Evolutionary conservation across 2,797 vertebrate species (phyloP), one percentile per base, ranked within the genome.

Genomic region (Chloroceryle inda): DNA sequence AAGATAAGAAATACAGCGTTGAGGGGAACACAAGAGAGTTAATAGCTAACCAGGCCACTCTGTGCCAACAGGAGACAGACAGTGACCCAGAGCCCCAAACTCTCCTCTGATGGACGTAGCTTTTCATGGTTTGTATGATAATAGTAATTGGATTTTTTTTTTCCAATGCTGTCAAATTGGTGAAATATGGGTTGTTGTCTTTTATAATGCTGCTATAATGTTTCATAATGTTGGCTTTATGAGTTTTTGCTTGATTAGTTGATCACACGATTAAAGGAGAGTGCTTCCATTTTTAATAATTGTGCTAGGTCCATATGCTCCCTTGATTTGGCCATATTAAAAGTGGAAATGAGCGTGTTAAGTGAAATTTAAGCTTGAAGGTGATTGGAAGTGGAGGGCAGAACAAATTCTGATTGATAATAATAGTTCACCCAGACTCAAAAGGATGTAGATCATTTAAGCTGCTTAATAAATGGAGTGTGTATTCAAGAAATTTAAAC

Each of bases 1-100:
- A 89, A 96, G 96, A 94, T 92, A 96, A 97, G 95, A 94, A 95
- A 89, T 94, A 42, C 37, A 88, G 45, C 75, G 76, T 64, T 79
- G 52, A 81, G 53, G 72, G 89, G 90, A 93, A 15, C 75, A 66
- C 89, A 77, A 22, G 85, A 37, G 86, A 90, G 67, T 78, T 85
- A 94, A 87, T 82, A 87, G 80, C 79, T 53, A 44, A 44, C 49
- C 68, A 82, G 77, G 83, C 50, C 18, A 18, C 86, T 88, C 11
- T 80, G 75, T 71, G 56, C 59, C 81, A 52, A 17, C 47, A 47
- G 66, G 63, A 96, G 55, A 86, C 37, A 62, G 79, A 59, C 16
- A 7, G 23, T 52, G 85, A 87, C 69, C 78, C 22, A 67, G 37
- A 88, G 44, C 67, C 12, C 9, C 53, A 67, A 89, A 85, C 75